Conservation (phyloP, 2,113 vertebrate species). For the Hemibagrus wyckioides region DNA sequence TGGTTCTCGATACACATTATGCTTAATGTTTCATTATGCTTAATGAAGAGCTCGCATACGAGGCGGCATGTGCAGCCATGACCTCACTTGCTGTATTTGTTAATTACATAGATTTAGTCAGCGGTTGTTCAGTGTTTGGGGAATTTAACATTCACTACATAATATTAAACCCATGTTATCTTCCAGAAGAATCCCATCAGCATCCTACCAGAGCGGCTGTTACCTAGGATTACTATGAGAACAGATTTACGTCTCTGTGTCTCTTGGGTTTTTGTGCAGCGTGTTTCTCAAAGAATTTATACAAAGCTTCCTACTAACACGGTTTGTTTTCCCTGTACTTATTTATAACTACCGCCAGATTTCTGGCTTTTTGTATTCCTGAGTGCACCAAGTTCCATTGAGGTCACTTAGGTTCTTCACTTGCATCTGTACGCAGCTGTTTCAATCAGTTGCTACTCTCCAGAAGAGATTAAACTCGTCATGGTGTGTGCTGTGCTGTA, state of each 20-base stretch:
- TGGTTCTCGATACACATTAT: background rate
- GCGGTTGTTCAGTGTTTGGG: background rate
- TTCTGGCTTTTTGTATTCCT: slow-evolving; percentile 16
- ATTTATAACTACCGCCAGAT: background rate
- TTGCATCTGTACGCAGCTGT: slow-evolving; percentile 44
- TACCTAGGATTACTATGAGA: background rate
- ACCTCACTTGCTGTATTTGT: background rate
- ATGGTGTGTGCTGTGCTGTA: slow-evolving; percentile 27
- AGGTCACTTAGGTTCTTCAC: slow-evolving; percentile 4
- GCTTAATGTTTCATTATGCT: no score
- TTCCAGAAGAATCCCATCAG: background rate
- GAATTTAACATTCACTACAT: background rate
- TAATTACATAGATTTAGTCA: background rate
- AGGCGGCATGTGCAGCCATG: no score
- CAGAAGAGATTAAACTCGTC: slow-evolving; percentile 9
- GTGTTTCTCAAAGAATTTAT: background rate
- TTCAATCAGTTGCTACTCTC: slow-evolving; percentile 28
- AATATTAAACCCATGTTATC: background rate
- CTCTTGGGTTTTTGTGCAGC: background rate
- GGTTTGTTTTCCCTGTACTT: background rate
- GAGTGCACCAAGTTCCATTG: background rate
- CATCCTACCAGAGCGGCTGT: background rate
- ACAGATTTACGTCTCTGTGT: no score
- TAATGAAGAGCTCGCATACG: no score
- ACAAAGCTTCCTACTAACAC: background rate